Conservation (phyloP, 1,140 invertebrate genomes). For the Brachionus rubens region DNA sequence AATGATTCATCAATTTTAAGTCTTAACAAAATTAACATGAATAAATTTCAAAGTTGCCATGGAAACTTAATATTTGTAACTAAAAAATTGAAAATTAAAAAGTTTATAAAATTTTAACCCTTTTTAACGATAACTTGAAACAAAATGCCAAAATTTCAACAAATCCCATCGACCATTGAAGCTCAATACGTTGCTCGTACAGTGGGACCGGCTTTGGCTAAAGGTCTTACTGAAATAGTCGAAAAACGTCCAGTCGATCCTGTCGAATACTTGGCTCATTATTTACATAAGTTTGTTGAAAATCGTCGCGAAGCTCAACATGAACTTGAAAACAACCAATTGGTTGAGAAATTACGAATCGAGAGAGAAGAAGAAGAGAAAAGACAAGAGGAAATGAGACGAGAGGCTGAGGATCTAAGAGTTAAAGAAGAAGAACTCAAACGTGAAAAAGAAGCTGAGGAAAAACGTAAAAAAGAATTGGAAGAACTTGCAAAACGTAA, state of each 20-base stretch:
- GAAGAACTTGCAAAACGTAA: slow-evolving; percentile 42
- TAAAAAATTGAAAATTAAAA: no score
- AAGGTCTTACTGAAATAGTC: slow-evolving; percentile 42
- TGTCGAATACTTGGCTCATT: slow-evolving; percentile 29
- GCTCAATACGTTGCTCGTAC: slow-evolving; percentile 34
- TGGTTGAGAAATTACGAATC: slow-evolving; percentile 5
- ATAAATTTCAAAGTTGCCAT: no score
- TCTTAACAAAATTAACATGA: no score
- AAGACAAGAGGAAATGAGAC: slow-evolving; percentile 9
- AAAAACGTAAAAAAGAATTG: slow-evolving; percentile 28
- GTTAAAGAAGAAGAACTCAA: slow-evolving; percentile 17
- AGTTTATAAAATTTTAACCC: no score
- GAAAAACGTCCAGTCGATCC: slow-evolving; percentile 41
- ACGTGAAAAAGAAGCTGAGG: slow-evolving; percentile 36
- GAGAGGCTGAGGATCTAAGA: slow-evolving; percentile 5
- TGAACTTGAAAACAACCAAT: not conserved
- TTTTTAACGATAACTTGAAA: no score
- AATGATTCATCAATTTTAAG: no score
- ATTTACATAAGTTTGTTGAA: slow-evolving; percentile 35
- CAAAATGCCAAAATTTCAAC: slow-evolving; percentile 36
- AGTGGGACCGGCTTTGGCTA: slow-evolving; percentile 19
- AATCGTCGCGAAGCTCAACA: not conserved
- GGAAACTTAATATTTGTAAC: no score
- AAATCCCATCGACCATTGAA: slow-evolving; percentile 26
- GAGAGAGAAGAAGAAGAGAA: slow-evolving; percentile 39